Conservation (phyloP, 2,113 vertebrate species). For the Gymnocephalus cernua region DNA sequence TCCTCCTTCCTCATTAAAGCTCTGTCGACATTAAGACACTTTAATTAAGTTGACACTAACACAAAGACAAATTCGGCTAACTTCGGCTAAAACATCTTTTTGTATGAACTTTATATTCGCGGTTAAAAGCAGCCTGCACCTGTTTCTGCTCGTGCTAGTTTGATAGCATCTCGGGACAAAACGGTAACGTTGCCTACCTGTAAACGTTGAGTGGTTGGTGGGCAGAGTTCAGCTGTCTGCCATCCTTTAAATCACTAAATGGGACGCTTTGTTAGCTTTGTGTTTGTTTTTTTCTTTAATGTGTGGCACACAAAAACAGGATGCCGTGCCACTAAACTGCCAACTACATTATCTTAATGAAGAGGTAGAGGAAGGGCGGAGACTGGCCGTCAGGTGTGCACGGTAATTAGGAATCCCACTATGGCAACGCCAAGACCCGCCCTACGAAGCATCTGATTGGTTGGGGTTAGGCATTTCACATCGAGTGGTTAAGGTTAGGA, state of each 20-base stretch:
- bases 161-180: not conserved
- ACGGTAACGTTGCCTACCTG: constrained; percentile 37
- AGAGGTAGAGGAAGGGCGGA: constrained; percentile 18
- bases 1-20: rapidly evolving
- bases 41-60: rapidly evolving
- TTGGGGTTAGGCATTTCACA: no score
- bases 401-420: no score
- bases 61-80: not conserved
- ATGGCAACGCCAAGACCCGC: no score
- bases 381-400: constrained; percentile 55
- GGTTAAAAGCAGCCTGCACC: constrained; percentile 37
- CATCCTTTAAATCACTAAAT: constrained; percentile 5
- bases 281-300: not conserved
- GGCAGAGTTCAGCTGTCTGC: constrained; percentile 33
- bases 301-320: not conserved
- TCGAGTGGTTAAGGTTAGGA: no score
- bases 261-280: not conserved
- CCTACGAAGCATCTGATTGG: no score
- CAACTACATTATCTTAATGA: not conserved
- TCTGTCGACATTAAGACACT: rapidly evolving
- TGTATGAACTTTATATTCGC: not conserved
- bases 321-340: not conserved
- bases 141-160: constrained; percentile 4
- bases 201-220: not conserved
- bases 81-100: not conserved